phyloP scores from a whole-genome alignment of 2,797 vertebrate genomes.

The Hephaestus fuliginosus region DNA sequence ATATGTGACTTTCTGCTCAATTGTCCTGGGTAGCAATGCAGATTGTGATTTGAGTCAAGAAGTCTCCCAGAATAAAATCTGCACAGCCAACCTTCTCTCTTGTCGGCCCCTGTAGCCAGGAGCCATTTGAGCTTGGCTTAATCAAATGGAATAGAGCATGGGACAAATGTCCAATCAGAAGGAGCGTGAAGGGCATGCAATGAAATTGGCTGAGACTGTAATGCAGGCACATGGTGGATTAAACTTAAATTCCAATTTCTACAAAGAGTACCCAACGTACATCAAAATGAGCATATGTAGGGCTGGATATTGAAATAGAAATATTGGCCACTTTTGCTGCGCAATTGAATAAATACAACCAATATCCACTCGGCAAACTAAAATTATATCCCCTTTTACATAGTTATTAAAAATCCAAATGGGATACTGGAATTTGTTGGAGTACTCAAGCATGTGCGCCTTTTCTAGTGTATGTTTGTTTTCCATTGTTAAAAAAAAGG shows the following conservation, averaged over 20 bases:
- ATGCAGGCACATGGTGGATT: constrained; percentile 58
- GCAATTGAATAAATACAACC: not conserved
- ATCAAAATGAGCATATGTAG: constrained; percentile 25
- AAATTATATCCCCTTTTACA: not conserved
- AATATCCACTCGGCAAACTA: not conserved
- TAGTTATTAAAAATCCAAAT: not conserved
- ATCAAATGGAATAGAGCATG: constrained; percentile 71
- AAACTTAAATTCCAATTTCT: constrained; percentile 52
- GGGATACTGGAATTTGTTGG: not conserved
- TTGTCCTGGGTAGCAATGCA: constrained; percentile 22
- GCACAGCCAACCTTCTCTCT: constrained; percentile 19
- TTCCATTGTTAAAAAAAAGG: not conserved
- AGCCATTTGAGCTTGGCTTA: constrained; percentile 62
- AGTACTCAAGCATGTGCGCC: not conserved
- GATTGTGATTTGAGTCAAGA: constrained; percentile 39
- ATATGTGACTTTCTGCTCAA: constrained; percentile 49
- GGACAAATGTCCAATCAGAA: constrained; percentile 71
- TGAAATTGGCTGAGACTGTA: constrained; percentile 50
- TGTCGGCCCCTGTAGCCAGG: constrained; percentile 42
- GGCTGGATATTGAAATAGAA: not conserved
- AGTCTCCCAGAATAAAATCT: constrained; percentile 42
- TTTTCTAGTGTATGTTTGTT: not conserved
- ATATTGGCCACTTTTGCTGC: not conserved
- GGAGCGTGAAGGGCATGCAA: constrained; percentile 63
- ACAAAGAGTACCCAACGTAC: constrained; percentile 5